phyloP scores from a whole-genome alignment of 2,797 vertebrate species.

The Amphiprion clarkii region DNA sequence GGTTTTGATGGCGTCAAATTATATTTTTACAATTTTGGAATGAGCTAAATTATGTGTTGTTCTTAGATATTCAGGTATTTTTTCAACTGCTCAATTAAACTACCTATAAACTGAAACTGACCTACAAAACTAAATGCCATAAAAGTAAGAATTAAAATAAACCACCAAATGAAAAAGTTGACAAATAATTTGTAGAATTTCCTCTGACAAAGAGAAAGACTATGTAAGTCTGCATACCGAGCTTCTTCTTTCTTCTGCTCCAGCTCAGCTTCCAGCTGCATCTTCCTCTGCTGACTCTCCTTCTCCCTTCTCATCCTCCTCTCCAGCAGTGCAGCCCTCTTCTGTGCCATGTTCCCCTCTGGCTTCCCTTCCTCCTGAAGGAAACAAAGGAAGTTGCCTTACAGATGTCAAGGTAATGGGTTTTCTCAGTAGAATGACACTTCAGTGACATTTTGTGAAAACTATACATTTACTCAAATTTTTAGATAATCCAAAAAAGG shows the following conservation, averaged over 20 bases:
- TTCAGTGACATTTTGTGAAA: neutral
- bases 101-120: neutral
- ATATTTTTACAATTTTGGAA: no score
- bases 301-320: slow-evolving; percentile 94
- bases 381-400: slow-evolving; percentile 16
- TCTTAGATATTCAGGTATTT: neutral
- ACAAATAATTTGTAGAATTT: neutral
- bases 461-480: neutral
- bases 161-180: neutral
- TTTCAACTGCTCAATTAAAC: neutral
- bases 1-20: no score
- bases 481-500: neutral
- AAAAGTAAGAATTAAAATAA: neutral
- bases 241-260: slow-evolving; percentile 97
- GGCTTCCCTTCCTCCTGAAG: slow-evolving; percentile 93
- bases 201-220: neutral
- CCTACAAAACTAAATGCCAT: no score
- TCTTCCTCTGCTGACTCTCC: slow-evolving; percentile 93
- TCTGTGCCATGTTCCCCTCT: slow-evolving; percentile 96
- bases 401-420: neutral
- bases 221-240: slow-evolving; percentile 80
- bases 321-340: slow-evolving; percentile 94
- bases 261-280: slow-evolving; percentile 93
- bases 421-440: neutral
- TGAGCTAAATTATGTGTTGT: neutral